Evolutionary conservation across 1,140 invertebrate species (phyloP).

Genomic region (Anthonomus grandis): DNA sequence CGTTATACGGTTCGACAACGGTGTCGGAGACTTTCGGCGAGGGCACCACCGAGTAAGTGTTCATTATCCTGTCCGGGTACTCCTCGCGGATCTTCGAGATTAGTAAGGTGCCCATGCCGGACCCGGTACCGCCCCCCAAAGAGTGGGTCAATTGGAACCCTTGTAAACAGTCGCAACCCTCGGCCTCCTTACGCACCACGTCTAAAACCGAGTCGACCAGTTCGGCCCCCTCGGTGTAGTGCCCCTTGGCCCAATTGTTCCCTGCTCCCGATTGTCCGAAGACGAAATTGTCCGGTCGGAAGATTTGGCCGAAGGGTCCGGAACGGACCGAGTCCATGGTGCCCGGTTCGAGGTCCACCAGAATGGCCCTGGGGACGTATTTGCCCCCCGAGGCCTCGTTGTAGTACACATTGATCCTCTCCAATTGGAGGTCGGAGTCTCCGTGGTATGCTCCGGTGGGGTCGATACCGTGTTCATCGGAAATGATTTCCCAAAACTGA

Average conservation of each 20-base stretch:
- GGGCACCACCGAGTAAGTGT: constrained; percentile 86
- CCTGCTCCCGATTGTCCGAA: constrained; percentile 74
- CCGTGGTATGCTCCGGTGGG: constrained; percentile 77
- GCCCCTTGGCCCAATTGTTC: constrained; percentile 90
- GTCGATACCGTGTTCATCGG: constrained; percentile 88
- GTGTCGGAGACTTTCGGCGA: constrained; percentile 75
- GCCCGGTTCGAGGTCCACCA: constrained; percentile 90
- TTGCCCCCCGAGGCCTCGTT: constrained; percentile 90
- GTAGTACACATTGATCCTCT: constrained; percentile 87
- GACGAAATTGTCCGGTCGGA: constrained; percentile 87
- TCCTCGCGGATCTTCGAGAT: constrained; percentile 83
- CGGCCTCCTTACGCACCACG: constrained; percentile 83
- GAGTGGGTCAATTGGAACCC: constrained; percentile 84
- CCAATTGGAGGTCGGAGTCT: constrained; percentile 79
- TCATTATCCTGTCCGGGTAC: constrained; percentile 89
- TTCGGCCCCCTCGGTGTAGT: constrained; percentile 87
- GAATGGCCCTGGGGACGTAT: constrained; percentile 87
- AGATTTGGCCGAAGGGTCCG: constrained; percentile 81
- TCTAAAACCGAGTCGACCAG: constrained; percentile 83
- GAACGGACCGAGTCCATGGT: constrained; percentile 93
- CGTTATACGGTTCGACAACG: constrained; percentile 81
- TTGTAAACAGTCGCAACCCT: constrained; percentile 76
- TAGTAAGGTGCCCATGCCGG: constrained; percentile 81
- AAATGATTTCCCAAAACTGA: constrained; percentile 94
- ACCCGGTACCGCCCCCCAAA: constrained; percentile 80